Conservation (phyloP, 1,140 invertebrate species). For the Charaxes varanes region DNA sequence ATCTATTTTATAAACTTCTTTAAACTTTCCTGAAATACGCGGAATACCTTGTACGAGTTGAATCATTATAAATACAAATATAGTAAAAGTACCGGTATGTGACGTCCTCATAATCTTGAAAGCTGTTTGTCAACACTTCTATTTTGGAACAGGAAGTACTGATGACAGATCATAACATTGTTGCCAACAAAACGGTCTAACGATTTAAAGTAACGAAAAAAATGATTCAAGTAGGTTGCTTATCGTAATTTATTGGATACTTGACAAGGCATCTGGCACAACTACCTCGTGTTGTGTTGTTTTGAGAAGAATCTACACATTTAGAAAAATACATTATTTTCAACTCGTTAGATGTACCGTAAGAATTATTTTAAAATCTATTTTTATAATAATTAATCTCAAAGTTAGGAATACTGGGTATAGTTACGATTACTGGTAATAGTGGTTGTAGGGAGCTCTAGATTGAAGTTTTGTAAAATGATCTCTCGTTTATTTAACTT, state of each 20-base stretch:
- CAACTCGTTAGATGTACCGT: no score
- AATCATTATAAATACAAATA: no score
- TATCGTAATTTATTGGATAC: conserved; percentile 10
- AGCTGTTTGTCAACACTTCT: conserved; percentile 4
- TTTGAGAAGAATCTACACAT: background rate
- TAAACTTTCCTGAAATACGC: no score
- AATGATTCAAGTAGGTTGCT: conserved; percentile 1
- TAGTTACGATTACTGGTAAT: no score
- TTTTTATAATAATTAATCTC: no score
- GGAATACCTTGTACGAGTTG: no score
- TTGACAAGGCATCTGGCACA: background rate
- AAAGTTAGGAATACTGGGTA: no score
- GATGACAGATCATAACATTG: conserved; percentile 15
- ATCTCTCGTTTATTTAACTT: no score
- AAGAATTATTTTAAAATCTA: no score
- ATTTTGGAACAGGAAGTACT: conserved; percentile 2
- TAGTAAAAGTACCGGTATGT: background rate
- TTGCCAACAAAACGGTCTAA: conserved; percentile 6
- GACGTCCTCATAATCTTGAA: conserved; percentile 2
- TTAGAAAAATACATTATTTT: background rate
- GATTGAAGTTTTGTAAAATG: no score
- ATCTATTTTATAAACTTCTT: no score
- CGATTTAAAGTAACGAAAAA: conserved; percentile 1
- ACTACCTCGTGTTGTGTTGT: background rate
- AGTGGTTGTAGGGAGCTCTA: no score